Percentiles rank a stretch among this genome's conserved stretches.
Evolutionary conservation across 1,140 invertebrate genomes (phyloP).

Genomic region (Saccostrea cuccullata): DNA sequence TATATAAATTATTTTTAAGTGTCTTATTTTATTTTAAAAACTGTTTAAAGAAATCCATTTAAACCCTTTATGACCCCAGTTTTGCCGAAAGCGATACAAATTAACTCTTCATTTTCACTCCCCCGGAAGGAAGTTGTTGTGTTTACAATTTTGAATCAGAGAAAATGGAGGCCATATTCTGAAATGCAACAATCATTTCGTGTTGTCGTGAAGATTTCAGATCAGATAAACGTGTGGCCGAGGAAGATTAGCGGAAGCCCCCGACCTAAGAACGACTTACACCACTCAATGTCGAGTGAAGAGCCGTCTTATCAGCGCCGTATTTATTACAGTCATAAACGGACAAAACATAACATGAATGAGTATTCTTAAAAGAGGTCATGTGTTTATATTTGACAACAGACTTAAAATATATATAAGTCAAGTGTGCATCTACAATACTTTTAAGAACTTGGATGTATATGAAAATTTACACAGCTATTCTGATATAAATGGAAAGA

Average conservation of each 20-base stretch:
- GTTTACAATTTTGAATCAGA: conserved; percentile 24
- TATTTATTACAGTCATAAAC: background rate
- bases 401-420: background rate
- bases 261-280: background rate
- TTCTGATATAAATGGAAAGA: no score
- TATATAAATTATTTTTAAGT: no score
- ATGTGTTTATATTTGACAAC: background rate
- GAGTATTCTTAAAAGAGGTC: background rate
- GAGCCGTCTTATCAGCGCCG: background rate
- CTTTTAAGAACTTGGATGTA: no score
- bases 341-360: background rate
- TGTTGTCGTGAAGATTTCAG: background rate
- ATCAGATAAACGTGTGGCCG: background rate
- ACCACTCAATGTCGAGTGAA: background rate
- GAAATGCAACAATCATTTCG: conserved; percentile 19
- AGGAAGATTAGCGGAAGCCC: background rate
- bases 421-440: background rate
- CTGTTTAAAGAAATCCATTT: background rate
- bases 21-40: no score
- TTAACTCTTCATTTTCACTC: background rate
- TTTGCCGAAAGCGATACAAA: background rate
- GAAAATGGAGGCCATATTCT: conserved; percentile 24
- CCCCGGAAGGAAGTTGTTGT: conserved; percentile 31
- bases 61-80: background rate
- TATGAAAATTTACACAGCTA: no score